Base-by-base conservation (phyloP, 2,797 vertebrate genomes). In the Cottoperca gobio region DNA sequence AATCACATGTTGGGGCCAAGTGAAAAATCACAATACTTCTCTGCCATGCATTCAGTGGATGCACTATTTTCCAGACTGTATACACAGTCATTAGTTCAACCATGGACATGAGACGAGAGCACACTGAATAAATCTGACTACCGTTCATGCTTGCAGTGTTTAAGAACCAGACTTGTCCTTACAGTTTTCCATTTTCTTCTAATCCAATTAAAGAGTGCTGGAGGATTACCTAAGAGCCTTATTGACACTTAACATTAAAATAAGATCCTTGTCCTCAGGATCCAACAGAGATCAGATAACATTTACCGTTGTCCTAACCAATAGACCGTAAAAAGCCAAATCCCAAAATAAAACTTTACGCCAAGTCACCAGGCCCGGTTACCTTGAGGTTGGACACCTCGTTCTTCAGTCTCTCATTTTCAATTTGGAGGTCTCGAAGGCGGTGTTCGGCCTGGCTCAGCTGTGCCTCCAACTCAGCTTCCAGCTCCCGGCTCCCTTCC, bases 391-490 rank as follows among this genome's bases (percentile, higher is more conserved):
- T 95, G 80, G 96, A 92, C 83, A 97, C 92, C 85, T 99, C 98
- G 33, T 94, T 96, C 86, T 96, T 99, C 85, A 98, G 91, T 88
- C 97, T 96, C 94, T 97, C 97, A 84, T 99, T 99, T 92, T 99
- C 97, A 24, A 93, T 95, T 68, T 98, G 96, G 79, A 99, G 95
- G 90, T 99, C 98, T 88, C 97, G 92, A 3, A 99, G 97, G 70
- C 97, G 96, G 81, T 97, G 96, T 76, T 99, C 98, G 8, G 97
- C 96, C 84, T 99, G 98, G 40, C 95, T 93, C 8, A 99, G 94
- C 82, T 99, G 98, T 0, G 98, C 96, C 89, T 99, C 98, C 91
- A 99, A 88, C 87, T 99, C 98, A 0, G 98, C 98, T 90, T 99
- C 98, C 87, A 99, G 91, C 82, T 99, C 98, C 65, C 97, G 94